Percentiles rank a stretch among this genome's conserved stretches.
Conservation (phyloP, 2,113 vertebrate genomes). For the Potamarius usumacintae region DNA sequence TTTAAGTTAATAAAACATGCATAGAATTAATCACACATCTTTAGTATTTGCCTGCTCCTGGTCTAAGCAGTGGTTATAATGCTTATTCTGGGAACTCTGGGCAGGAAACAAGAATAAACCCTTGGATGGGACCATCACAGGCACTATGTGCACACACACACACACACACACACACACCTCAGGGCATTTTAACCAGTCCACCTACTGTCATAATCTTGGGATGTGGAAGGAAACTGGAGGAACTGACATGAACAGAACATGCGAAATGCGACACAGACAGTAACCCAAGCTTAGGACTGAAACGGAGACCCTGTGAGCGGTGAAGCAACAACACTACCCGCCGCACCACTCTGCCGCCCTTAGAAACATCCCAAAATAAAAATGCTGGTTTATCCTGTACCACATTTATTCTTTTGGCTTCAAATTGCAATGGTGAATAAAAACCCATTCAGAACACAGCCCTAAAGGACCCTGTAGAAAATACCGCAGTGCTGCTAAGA, state of each 20-base stretch:
- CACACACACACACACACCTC: background rate
- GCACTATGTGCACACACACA: background rate
- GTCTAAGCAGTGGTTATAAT: background rate
- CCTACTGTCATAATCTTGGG: background rate
- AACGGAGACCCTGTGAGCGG: background rate
- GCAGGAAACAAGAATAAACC: background rate
- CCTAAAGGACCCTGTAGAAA: slow-evolving; percentile 1
- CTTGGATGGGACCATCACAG: background rate
- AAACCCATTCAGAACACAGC: background rate
- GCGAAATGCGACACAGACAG: background rate
- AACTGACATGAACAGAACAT: background rate
- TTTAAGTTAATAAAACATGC: background rate
- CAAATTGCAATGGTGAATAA: background rate
- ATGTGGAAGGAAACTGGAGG: background rate
- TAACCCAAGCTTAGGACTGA: background rate
- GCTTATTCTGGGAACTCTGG: background rate
- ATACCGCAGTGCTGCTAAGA: background rate
- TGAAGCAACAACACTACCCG: background rate
- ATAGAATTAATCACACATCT: background rate
- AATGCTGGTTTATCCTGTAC: background rate
- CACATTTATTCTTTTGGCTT: background rate
- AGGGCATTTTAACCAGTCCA: background rate
- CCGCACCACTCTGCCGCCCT: background rate
- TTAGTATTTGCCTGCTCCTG: background rate
- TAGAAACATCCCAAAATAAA: slow-evolving; percentile 2